phyloP scores from a whole-genome alignment of 2,888 invertebrate genomes.

The Ommatoiulus sabulosus region DNA sequence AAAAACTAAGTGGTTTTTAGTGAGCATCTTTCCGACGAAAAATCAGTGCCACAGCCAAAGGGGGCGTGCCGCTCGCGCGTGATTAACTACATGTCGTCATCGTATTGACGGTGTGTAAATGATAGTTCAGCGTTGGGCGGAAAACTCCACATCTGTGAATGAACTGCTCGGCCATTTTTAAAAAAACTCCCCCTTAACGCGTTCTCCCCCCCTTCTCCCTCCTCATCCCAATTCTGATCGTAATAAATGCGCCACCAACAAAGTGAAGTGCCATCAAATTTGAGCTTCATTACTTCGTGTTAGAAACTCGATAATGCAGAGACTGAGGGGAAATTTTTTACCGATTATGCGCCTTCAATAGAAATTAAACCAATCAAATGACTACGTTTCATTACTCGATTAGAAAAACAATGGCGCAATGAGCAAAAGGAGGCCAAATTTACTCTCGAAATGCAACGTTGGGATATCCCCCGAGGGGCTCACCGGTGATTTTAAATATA shows the following conservation, averaged over 20 bases:
- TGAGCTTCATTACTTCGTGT: conserved; percentile 34
- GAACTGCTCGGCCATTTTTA: background rate
- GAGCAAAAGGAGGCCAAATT: too few species aligned
- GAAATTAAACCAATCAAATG: conserved; percentile 27
- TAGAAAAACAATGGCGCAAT: background rate
- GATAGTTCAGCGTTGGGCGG: conserved; percentile 50
- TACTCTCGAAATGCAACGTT: background rate
- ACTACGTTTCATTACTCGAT: conserved; percentile 34
- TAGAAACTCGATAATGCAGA: conserved; percentile 23
- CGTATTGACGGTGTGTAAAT: conserved; percentile 57
- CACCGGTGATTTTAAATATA: background rate
- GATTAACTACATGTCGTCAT: conserved; percentile 57
- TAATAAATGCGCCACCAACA: conserved; percentile 34
- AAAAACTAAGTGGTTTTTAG: conserved; percentile 46
- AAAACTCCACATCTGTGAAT: conserved; percentile 42
- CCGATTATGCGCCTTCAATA: conserved; percentile 17
- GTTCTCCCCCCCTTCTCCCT: background rate
- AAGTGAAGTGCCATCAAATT: conserved; percentile 34
- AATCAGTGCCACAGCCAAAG: conserved; percentile 15
- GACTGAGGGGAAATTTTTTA: background rate
- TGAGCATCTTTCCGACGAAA: conserved; percentile 13
- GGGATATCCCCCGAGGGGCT: background rate
- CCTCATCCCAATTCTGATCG: conserved; percentile 14
- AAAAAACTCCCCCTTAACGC: background rate
- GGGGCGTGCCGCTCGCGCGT: conserved; percentile 1